A percentile compares a stretch with the other conserved stretches of the same genome.
Evolutionary conservation across 1,140 invertebrate species (phyloP).

Genomic region (Ctenoplectra terminalis): DNA sequence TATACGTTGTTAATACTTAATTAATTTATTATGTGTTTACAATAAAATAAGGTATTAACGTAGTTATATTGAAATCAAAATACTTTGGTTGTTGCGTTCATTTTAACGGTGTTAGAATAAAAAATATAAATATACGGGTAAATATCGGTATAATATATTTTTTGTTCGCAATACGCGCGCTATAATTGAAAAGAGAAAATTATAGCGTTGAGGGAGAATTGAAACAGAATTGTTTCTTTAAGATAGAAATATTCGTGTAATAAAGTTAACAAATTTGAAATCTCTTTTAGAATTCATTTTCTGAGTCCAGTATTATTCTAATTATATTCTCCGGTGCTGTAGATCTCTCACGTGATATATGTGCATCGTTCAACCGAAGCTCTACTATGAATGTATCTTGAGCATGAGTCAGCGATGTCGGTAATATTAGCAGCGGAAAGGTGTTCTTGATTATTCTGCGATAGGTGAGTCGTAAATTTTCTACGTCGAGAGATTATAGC

Average conservation of each 20-base stretch:
- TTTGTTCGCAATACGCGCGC: too few species aligned
- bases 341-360: neutral
- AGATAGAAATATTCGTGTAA: neutral
- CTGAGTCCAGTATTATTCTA: neutral
- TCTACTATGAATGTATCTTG: slow-evolving; percentile 7
- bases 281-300: neutral
- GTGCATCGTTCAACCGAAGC: neutral
- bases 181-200: too few species aligned
- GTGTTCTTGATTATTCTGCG: slow-evolving; percentile 18
- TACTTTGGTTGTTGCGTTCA: too few species aligned
- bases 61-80: neutral
- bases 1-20: neutral
- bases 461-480: slow-evolving; percentile 30
- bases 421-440: slow-evolving; percentile 5
- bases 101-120: too few species aligned
- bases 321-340: neutral
- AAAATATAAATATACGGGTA: too few species aligned
- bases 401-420: slow-evolving; percentile 16
- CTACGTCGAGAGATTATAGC: neutral
- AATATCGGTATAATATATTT: too few species aligned
- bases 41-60: neutral
- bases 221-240: neutral
- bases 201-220: neutral
- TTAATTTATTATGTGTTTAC: neutral
- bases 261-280: neutral